These are phyloP conservation scores for Daboia siamensis DNA, from an alignment of 2,113 vertebrate genomes.

Conservation along the genomic window DNA sequence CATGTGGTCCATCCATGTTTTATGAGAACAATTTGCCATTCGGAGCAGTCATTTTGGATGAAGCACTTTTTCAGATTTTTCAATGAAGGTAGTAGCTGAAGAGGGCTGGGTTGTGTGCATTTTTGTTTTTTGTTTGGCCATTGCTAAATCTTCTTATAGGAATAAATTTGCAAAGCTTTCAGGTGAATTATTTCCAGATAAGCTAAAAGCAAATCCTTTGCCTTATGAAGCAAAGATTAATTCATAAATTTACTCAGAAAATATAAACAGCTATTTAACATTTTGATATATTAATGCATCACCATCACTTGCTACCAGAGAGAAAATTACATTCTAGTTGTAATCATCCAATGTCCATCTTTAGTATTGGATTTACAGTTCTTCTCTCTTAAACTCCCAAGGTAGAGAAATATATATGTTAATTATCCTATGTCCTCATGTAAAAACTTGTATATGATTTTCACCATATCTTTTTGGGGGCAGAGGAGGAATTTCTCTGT, in stretches of 20 bases:
- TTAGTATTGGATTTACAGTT: neutral
- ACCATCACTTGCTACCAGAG: neutral
- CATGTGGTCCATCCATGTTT: neutral
- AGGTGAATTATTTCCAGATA: constrained; percentile 3
- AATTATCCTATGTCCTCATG: neutral
- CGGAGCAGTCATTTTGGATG: neutral
- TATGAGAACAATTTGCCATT: neutral
- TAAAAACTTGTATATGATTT: neutral
- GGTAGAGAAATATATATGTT: neutral
- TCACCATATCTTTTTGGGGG: neutral
- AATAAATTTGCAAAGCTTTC: constrained; percentile 3
- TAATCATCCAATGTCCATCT: neutral
- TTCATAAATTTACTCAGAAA: constrained; percentile 17
- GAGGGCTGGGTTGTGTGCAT: too few species aligned
- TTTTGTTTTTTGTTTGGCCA: neutral
- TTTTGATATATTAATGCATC: constrained; percentile 20
- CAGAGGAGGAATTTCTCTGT: neutral
- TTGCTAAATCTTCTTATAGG: neutral
- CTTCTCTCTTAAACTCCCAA: neutral
- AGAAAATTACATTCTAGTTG: constrained; percentile 20
- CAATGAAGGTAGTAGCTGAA: neutral
- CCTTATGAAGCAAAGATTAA: constrained; percentile 18
- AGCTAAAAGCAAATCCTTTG: neutral
- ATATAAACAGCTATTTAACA: constrained; percentile 18
- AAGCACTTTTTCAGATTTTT: neutral